Evolutionary conservation across 64 coral and sea anemone genomes (phyloP).

Genomic region (Montipora sp.): DNA sequence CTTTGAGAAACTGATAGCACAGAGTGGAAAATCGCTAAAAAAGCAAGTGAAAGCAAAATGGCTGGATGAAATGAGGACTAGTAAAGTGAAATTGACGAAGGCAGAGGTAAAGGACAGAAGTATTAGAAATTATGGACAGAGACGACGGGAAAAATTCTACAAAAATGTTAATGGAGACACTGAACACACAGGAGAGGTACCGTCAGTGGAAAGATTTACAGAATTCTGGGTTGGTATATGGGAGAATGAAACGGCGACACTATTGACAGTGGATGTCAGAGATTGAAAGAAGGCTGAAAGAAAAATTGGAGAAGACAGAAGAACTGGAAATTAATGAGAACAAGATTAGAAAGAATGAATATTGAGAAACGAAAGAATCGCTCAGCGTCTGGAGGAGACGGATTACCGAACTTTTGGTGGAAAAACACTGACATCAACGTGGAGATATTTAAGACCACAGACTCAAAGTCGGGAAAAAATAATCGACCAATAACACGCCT

Average conservation of each 20-base stretch:
- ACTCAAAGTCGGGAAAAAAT: conserved; percentile 19
- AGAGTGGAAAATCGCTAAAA: not conserved
- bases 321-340: conserved; percentile 11
- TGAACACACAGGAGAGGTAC: not conserved
- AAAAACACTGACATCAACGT: conserved; percentile 14
- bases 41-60: conserved; percentile 32
- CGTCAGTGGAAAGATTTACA: conserved; percentile 27
- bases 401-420: too few species aligned
- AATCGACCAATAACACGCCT: conserved; percentile 45
- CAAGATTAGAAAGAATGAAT: not conserved
- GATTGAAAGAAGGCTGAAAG: not conserved
- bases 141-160: conserved; percentile 19
- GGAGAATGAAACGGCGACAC: conserved; percentile 15
- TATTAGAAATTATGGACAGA: conserved; percentile 1
- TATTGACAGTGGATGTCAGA: not conserved
- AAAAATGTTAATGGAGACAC: not conserved
- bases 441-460: conserved; percentile 9
- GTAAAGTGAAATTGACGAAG: conserved; percentile 26
- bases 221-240: conserved; percentile 39
- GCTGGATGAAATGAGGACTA: not conserved
- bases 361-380: not conserved
- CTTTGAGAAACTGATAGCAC: not conserved
- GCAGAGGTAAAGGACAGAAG: not conserved
- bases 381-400: not conserved
- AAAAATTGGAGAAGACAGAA: not conserved